Evolutionary conservation across 2,888 invertebrate genomes (phyloP).

Genomic region (Dasypolia templi): DNA sequence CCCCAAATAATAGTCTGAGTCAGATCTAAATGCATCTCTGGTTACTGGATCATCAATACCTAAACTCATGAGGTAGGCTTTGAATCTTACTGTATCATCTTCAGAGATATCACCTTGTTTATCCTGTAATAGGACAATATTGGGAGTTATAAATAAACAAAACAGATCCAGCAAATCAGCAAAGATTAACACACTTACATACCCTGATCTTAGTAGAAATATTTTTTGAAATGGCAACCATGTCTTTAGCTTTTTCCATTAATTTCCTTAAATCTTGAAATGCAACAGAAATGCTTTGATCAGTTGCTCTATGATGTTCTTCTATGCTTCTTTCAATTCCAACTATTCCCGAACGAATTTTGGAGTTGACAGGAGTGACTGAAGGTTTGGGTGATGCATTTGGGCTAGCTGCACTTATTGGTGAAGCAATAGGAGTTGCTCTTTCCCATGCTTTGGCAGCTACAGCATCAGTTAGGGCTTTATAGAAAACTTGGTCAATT

Average conservation of each 20-base stretch:
- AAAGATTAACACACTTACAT: slow-evolving; percentile 59
- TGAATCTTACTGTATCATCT: slow-evolving; percentile 99
- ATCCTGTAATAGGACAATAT: slow-evolving; percentile 89
- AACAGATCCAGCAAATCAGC: background rate
- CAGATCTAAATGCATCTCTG: slow-evolving; percentile 96
- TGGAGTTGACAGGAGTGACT: slow-evolving; percentile 88
- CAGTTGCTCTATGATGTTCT: slow-evolving; percentile 97
- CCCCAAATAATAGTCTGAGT: slow-evolving; percentile 95
- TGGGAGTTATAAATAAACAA: background rate
- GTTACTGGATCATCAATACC: slow-evolving; percentile 99
- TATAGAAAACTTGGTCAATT: slow-evolving; percentile 91
- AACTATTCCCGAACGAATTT: slow-evolving; percentile 96
- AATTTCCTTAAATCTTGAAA: slow-evolving; percentile 98
- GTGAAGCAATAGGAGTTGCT: slow-evolving; percentile 72
- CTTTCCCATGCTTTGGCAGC: slow-evolving; percentile 92
- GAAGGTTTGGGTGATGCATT: slow-evolving; percentile 74
- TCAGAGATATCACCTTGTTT: slow-evolving; percentile 98
- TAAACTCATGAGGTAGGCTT: slow-evolving; percentile 98
- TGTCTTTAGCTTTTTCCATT: slow-evolving; percentile 99
- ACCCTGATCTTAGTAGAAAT: slow-evolving; percentile 97
- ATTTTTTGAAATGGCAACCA: slow-evolving; percentile 97
- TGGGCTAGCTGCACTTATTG: slow-evolving; percentile 68
- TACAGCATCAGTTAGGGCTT: slow-evolving; percentile 91
- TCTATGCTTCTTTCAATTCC: slow-evolving; percentile 98
- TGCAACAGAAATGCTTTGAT: slow-evolving; percentile 97